phyloP scores from a whole-genome alignment of 2,113 vertebrate species.

The rabbit (Oryctolagus cuniculus) region mOryCun1.1 NC_091439.1:64046001-64046500 shows the following conservation, averaged over 20 bases:
- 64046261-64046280: neutral
- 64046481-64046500: constrained; percentile 4
- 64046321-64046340: constrained; percentile 4
- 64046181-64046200: neutral
- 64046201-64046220: neutral
- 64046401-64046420: neutral
- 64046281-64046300: neutral
- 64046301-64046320: neutral
- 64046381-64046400: neutral
- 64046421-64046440: constrained; percentile 15
- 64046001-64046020: too few species aligned
- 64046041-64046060: too few species aligned
- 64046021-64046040: too few species aligned
- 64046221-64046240: neutral
- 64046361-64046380: neutral
- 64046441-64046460: constrained; percentile 15
- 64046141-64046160: neutral
- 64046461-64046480: constrained; percentile 38
- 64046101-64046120: neutral
- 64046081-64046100: neutral
- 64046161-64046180: neutral
- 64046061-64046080: too few species aligned
- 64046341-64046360: neutral
- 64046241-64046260: neutral
- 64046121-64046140: neutral